Base-by-base conservation (phyloP, 2,888 invertebrate species). In the Acanthosepion pharaonis region DNA sequence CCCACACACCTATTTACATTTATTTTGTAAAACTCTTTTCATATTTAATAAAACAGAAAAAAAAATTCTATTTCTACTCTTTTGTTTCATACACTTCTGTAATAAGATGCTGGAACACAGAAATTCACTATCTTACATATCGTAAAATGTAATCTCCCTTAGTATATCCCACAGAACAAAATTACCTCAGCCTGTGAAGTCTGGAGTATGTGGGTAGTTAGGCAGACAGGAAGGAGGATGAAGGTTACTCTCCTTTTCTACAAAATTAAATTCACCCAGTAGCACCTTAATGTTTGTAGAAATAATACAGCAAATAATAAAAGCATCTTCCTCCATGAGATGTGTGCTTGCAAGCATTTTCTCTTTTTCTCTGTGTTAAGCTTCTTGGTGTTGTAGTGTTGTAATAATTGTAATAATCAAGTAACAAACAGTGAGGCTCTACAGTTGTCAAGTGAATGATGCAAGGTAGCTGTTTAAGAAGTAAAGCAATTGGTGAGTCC, bases 181-280 rank as follows among this genome's bases (percentile, higher is more conserved):
- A 78, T 78, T n/a, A 78, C 28, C 78, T 78, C 78, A 78, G 78
- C 78, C n/a, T n/a, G 8, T 78, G 78, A 78, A 78, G 78, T 78
- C 78, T n/a, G 78, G n/a, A n/a, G 78, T 78, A n/a, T 78, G 78
- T 78, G 78, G 78, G 78, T 78, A 78, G 78, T n/a, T 33, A 78
- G n/a, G 78, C n/a, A 78, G 78, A 78, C n/a, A 59, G 59, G 59
- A 20, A 59, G 23, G 59, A 59, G 59, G 59, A 78, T 78, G 78
- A 78, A 78, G 78, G 78, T 78, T 78, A 78, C 78, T 78, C 78
- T 78, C 78, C 78, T 78, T 78, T 78, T n/a, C 78, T 78, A 78
- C 78, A n/a, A 78, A 78, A 78, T 78, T 78, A n/a, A 78, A 78
- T 78, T 78, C n/a, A n/a, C 78, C 78, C 78, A 78, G 78, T 33